phyloP scores from a whole-genome alignment of 2,888 invertebrate species.

The Microchrysa polita region DNA sequence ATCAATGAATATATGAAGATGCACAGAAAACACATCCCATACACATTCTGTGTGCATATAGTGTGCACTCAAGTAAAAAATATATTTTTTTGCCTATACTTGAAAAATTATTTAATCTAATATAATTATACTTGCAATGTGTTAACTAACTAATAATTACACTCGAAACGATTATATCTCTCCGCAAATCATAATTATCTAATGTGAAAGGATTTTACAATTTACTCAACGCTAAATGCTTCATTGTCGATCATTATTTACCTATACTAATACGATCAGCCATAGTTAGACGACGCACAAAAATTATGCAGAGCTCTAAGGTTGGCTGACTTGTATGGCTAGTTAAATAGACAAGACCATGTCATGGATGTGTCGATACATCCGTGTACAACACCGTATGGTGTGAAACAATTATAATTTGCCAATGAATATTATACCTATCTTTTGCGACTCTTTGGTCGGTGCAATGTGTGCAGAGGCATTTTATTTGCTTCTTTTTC shows the following conservation, averaged over 20 bases:
- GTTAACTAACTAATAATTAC: slow-evolving; percentile 41
- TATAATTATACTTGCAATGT: slow-evolving; percentile 33
- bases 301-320: too few species aligned
- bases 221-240: slow-evolving; percentile 37
- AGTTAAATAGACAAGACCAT: neutral
- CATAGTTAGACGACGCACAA: too few species aligned
- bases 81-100: neutral
- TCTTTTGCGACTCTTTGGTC: too few species aligned
- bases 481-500: too few species aligned
- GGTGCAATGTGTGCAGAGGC: neutral
- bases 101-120: slow-evolving; percentile 29
- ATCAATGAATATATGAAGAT: neutral
- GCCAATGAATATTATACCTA: too few species aligned
- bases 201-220: slow-evolving; percentile 31
- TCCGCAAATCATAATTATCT: slow-evolving; percentile 17
- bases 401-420: too few species aligned
- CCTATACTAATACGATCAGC: too few species aligned
- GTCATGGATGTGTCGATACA: neutral
- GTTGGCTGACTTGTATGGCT: too few species aligned
- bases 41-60: neutral
- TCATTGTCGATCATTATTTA: slow-evolving; percentile 38
- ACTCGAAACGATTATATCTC: slow-evolving; percentile 30
- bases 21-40: neutral
- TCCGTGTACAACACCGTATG: too few species aligned
- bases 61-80: slow-evolving; percentile 3